phyloP scores from a whole-genome alignment of 2,113 vertebrate genomes.

The Eublepharis macularius region DNA sequence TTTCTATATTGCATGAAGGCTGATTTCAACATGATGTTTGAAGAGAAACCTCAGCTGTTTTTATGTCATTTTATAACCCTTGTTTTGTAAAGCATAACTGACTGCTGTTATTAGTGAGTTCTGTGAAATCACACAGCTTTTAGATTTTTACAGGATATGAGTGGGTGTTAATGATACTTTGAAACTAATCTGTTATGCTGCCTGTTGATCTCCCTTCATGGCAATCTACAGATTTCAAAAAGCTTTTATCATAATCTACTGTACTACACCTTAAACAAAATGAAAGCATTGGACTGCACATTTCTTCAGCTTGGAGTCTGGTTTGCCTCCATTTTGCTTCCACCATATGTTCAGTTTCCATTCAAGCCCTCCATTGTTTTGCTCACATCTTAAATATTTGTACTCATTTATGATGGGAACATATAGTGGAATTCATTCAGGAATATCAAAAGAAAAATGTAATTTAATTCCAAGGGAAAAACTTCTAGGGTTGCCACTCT shows the following conservation, averaged over 20 bases:
- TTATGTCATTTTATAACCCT: slow-evolving; percentile 1
- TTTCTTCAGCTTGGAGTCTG: background rate
- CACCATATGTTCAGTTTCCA: no score
- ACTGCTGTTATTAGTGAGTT: slow-evolving; percentile 1
- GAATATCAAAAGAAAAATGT: no score
- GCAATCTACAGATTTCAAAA: background rate
- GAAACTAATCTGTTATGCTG: slow-evolving; percentile 6
- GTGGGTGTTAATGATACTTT: slow-evolving; percentile 23
- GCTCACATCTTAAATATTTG: no score
- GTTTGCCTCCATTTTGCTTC: background rate
- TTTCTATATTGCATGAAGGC: background rate
- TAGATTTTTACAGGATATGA: background rate
- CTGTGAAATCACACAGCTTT: slow-evolving; percentile 30
- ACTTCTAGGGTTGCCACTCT: no score
- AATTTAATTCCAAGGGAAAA: no score
- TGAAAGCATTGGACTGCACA: background rate
- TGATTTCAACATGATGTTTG: slow-evolving; percentile 25
- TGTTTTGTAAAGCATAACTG: slow-evolving; percentile 26
- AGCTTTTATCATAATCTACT: background rate
- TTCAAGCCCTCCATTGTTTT: no score
- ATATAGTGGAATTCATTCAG: no score
- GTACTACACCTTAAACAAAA: background rate
- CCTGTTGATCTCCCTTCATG: slow-evolving; percentile 7
- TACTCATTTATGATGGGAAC: no score
- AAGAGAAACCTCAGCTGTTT: slow-evolving; percentile 35